These are phyloP conservation scores for Tetragnatha versicolor DNA, from an alignment of 1,140 invertebrate genomes.

Conservation along the genomic window DNA sequence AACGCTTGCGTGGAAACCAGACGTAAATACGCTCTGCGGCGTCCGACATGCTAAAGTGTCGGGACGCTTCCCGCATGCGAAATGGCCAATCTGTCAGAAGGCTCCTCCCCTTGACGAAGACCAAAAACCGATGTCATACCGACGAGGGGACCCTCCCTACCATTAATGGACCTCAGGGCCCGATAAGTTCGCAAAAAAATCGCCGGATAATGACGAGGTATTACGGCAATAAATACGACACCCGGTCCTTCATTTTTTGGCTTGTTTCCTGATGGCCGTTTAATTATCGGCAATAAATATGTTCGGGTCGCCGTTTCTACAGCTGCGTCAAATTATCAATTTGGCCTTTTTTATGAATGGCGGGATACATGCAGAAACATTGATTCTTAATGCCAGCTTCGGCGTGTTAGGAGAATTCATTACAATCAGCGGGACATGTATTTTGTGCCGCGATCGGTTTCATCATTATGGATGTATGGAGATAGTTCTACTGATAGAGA, in stretches of 20 bases:
- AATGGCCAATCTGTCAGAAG: constrained; percentile 4
- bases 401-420: too few relatives aligned
- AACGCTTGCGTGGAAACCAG: too few relatives aligned
- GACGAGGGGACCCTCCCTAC: neutral
- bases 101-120: constrained; percentile 1
- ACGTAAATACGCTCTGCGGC: too few relatives aligned
- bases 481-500: too few relatives aligned
- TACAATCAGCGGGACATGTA: too few relatives aligned
- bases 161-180: neutral
- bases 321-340: constrained; percentile 5
- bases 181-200: neutral
- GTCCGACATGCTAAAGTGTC: neutral
- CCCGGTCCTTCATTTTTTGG: neutral
- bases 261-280: neutral
- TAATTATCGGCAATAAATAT: constrained; percentile 25
- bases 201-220: constrained; percentile 7
- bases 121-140: constrained; percentile 3
- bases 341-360: too few relatives aligned
- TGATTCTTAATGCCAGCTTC: neutral
- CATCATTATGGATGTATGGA: too few relatives aligned
- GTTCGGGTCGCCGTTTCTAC: neutral
- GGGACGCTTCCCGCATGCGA: neutral
- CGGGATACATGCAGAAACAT: neutral
- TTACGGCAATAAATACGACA: constrained; percentile 9
- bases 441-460: too few relatives aligned